Evolutionary conservation across 2,113 vertebrate genomes (phyloP), one percentile per base, ranked within the genome.

Genomic region (Puma concolor): DNA sequence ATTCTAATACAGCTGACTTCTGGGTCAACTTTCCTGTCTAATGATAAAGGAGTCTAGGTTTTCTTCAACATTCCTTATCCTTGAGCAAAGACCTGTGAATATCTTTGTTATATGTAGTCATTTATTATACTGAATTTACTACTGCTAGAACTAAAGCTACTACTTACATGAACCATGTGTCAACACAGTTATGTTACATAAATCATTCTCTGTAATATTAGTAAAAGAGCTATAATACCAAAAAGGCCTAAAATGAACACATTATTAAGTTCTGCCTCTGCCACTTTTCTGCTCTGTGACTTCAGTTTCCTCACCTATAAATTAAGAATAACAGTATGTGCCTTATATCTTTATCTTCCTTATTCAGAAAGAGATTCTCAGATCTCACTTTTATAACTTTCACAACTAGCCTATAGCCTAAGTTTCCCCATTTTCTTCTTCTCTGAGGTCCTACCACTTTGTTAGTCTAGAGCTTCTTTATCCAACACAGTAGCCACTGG

Each of bases 61-160:
- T 74, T 67, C 57, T 77, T 88, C 74, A 52, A 64, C 10, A 79
- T 66, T 72, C 23, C n/a, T 91, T 38, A 92, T 19, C 52, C 52
- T 71, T 38, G n/a, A 88, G 27, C 38, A 92, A 82, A 79, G 79
- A 92, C 21, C 57, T 54, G 12, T 66, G 36, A 93, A 31, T 44
- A 74, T 13, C 33, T 87, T 85, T 88, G 33, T 71, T 71, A 38
- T 15, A 88, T 64, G 44, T 17, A 80, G 44, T 79, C 50, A 85
- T 52, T 74, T n/a, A 91, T 44, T 48, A 85, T n/a, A 79, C 1
- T 89, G 36, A 84, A 92, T 80, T 67, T 66, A 92, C 21, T 82
- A 60, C 31, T 48, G 25, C 66, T 87, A 92, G 50, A 90, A 95
- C 80, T 81, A n/a, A 88, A 88, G 48, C 67, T 83, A 81, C 41